Evolutionary conservation across 2,797 vertebrate species (phyloP), one percentile per base, ranked within the genome.

Genomic region (Choloepus didactylus): DNA sequence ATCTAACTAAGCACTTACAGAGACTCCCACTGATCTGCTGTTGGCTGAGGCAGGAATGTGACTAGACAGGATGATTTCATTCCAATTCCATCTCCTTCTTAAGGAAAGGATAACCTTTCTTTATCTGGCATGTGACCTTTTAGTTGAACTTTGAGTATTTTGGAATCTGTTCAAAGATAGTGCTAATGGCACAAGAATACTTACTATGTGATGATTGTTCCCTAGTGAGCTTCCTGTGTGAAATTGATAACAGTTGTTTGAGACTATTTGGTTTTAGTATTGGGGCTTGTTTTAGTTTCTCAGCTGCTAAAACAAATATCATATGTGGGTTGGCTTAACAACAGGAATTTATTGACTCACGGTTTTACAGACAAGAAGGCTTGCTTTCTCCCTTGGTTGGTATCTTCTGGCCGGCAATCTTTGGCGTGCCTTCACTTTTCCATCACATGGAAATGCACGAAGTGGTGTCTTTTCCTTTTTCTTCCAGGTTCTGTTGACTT

Each of bases 81-180:
- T 93, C 79, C 62, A 95, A 38, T 19, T 31, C n/a, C 14, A 9
- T 56, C 51, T 25, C 31, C 67, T 94, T 73, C 54, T 91, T 90
- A 64, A 84, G 89, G 69, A 95, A 90, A 95, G 79, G 87, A 93
- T 92, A 93, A 93, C 77, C 54, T 95, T 88, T 82, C 44, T 91
- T 90, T 96, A 93, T 95, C 87, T 92, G 81, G 56, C 77, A 91
- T 64, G 49, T 80, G 92, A 82, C 79, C 87, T 94, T 96, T 88
- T 8, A 72, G 77, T 64, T 89, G 83, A 90, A 94, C 64, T 83
- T 93, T 38, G 70, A 92, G n/a, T 76, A 70, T 87, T n/a, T 44
- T 88, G 19, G 21, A 31, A 21, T 35, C 84, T 94, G 19, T 91
- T 95, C 38, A 46, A 69, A 91, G 84, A 94, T 35, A 93, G 29